These are phyloP conservation scores for Picus viridis DNA, from an alignment of 2,797 vertebrate genomes.

Conservation along the genomic window DNA sequence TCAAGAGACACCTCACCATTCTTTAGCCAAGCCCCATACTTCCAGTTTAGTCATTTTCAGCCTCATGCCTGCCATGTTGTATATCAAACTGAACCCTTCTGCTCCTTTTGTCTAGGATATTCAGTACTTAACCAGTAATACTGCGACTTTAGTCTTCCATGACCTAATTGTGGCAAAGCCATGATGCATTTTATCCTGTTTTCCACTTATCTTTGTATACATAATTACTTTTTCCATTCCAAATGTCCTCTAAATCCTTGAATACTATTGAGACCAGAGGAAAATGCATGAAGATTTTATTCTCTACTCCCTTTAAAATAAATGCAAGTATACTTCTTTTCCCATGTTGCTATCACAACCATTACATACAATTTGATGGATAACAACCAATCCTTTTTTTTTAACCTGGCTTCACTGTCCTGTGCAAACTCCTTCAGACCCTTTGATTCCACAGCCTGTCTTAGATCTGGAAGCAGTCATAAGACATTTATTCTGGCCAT, in stretches of 20 bases:
- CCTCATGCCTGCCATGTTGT: fast-evolving
- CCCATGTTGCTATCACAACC: neutral
- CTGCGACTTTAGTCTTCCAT: neutral
- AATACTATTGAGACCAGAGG: neutral
- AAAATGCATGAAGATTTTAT: neutral
- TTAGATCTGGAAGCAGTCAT: neutral
- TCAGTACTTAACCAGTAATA: neutral
- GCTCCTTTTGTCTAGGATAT: neutral
- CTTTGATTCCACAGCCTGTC: neutral
- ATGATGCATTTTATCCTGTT: slow-evolving; percentile 40
- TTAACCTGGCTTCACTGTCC: neutral
- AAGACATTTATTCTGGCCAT: neutral
- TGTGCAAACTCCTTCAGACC: neutral
- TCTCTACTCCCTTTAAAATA: neutral
- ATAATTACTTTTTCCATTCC: slow-evolving; percentile 16
- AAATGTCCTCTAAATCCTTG: slow-evolving; percentile 12
- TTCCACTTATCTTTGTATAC: slow-evolving; percentile 30
- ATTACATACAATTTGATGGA: neutral
- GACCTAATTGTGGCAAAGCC: slow-evolving; percentile 47
- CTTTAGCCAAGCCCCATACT: neutral
- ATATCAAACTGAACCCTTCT: neutral
- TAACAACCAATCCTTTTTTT: neutral
- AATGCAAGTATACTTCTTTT: neutral
- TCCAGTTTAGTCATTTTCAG: neutral
- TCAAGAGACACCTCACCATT: neutral